Evolutionary conservation across 2,888 invertebrate genomes (phyloP), one percentile per base, ranked within the genome.

Genomic region (Cancer borealis): DNA sequence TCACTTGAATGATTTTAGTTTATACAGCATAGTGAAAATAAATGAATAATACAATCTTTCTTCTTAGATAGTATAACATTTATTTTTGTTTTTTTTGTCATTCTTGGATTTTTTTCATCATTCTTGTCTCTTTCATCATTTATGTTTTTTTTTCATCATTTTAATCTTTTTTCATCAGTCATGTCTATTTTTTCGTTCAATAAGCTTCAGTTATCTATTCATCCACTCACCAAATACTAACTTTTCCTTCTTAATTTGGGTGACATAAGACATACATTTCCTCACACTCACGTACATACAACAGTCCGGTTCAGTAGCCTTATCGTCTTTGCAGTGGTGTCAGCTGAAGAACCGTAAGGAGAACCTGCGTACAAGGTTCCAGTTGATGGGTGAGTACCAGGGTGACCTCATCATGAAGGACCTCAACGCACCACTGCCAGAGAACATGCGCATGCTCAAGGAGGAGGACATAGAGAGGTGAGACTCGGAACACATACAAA

Each of bases 331-430:
- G 73, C 96, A 98, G 97, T 99, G 99, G 98, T 99, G 99, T 96
- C 98, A 99, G 96, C 97, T 99, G 95, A 97, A 98, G 96, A 97
- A 97, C 21, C 97, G 99, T 2, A 99, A 99, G 96, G 97, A 98
- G 96, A 98, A 98, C 96, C 97, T 99, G 0, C 96, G 98, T 14
- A 97, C 97, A 49, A 97, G 99, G 21, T 98, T 99, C 96, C 98
- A 98, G 96, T 98, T 98, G 96, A 99, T 99, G 99, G 98, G 98
- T 45, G 97, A 98, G 79, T 99, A 98, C 96, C 99, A 99, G 96
- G 97, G 98, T 95, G 98, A 98, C 96, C 97, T 98, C 95, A 97
- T 98, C 21, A 98, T 98, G 97, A 97, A 97, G 96, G 97, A 98
- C 96, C 98, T 98, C 0, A 98, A 99, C 96, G 98, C 98, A 21